These are phyloP conservation scores for Phlogophora meticulosa DNA, from an alignment of 2,888 invertebrate genomes.

Conservation along the genomic window DNA sequence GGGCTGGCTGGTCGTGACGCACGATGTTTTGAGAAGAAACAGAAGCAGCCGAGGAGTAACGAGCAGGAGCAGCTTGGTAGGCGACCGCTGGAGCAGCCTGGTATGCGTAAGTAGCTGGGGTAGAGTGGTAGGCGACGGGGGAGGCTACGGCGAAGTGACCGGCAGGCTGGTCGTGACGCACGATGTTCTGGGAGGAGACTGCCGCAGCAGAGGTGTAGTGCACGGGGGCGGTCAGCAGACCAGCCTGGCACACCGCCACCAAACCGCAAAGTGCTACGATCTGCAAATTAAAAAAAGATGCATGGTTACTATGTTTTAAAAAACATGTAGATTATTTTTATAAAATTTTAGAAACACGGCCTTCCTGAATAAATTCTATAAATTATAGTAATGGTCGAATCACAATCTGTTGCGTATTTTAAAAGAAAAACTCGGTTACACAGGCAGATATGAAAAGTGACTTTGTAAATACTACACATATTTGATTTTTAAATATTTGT, in stretches of 20 bases:
- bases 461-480: background rate
- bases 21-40: conserved; percentile 7
- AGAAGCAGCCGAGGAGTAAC: conserved; percentile 24
- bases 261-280: conserved; percentile 67
- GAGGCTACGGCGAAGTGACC: conserved; percentile 41
- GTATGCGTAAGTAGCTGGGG: conserved; percentile 56
- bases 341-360: too few species aligned
- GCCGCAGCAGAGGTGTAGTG: conserved; percentile 70
- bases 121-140: conserved; percentile 41
- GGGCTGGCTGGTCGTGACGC: conserved; percentile 10
- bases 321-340: too few species aligned
- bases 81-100: conserved; percentile 60
- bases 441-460: too few species aligned
- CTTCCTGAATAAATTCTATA: too few species aligned
- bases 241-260: conserved; percentile 71
- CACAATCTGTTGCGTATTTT: too few species aligned
- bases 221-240: conserved; percentile 74
- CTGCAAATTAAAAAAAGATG: conserved; percentile 55
- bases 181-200: conserved; percentile 73
- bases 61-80: conserved; percentile 48
- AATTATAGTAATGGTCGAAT: too few species aligned
- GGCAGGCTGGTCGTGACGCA: conserved; percentile 73
- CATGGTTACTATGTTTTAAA: too few species aligned
- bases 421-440: too few species aligned
- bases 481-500: background rate